Evolutionary conservation across 2,888 invertebrate genomes (phyloP), one percentile per base, ranked within the genome.

Genomic region (Oasisia sp.): DNA sequence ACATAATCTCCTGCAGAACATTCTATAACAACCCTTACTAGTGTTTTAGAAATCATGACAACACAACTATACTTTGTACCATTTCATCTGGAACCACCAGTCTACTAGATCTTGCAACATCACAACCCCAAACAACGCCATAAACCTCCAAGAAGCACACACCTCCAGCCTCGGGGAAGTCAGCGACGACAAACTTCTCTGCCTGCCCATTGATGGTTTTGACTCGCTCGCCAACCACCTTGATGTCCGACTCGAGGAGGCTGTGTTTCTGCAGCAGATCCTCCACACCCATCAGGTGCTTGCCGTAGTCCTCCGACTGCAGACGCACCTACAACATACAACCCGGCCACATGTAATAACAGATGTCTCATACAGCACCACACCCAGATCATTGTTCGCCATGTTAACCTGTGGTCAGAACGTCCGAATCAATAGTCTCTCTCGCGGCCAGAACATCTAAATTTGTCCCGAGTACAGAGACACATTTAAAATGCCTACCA

Each of bases 231-330:
- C 99, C 99, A 27, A 99, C 97, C 74, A 99, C 99, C 96, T 99
- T 99, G 96, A 99, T 99, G 95, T 99, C 99, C 0, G 99, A 99
- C 96, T 99, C 99, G 44, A 99, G 98, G 9, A 99, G 97, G 38
- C 98, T 98, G 96, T 99, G 99, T 96, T 99, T 99, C 97, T 99
- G 99, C 94, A 99, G 97, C 93, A 99, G 97, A 97, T 99, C 99
- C 96, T 99, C 99, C 4, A 99, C 99, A n/a, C 99, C 99, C 99
- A 99, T 99, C 95, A 99, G 97, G 97, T 99, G 99, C 96, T 99
- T 99, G 95, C 99, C 99, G 96, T 99, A 99, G 97, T 99, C 99
- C 96, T 99, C 99, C 0, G 99, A 99, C 95, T 99, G 97, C 92
- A 99, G 97, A 92, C 99, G 98, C 91, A 95, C 95, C 96, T 96